phyloP scores from a whole-genome alignment of 2,888 invertebrate genomes.

The Synergus itoensis region DNA sequence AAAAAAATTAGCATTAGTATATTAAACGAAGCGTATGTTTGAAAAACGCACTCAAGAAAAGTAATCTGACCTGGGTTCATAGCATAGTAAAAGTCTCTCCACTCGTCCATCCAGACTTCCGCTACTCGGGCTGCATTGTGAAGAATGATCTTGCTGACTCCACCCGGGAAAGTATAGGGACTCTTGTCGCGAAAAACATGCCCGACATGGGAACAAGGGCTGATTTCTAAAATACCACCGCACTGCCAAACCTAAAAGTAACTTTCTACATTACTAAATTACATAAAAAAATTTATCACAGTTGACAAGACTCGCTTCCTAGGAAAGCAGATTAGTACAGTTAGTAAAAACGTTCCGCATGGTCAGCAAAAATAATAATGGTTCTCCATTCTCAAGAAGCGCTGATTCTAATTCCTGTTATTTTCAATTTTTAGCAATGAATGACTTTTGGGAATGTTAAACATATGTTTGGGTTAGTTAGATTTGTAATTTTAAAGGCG shows the following conservation, averaged over 20 bases:
- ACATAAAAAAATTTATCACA: background rate
- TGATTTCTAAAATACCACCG: constrained; percentile 96
- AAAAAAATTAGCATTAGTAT: constrained; percentile 43
- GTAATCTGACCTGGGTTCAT: constrained; percentile 96
- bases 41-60: constrained; percentile 48
- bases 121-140: constrained; percentile 99
- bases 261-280: constrained; percentile 57
- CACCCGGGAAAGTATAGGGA: constrained; percentile 99
- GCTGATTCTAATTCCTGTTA: background rate
- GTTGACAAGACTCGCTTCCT: constrained; percentile 17
- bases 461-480: background rate
- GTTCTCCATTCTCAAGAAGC: background rate
- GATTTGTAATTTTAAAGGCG: background rate
- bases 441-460: background rate
- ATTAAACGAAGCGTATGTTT: constrained; percentile 23
- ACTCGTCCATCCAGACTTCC: constrained; percentile 99
- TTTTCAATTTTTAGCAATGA: background rate
- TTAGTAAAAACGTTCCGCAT: background rate
- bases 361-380: background rate
- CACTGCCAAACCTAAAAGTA: constrained; percentile 95
- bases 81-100: constrained; percentile 99
- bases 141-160: constrained; percentile 96
- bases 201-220: constrained; percentile 97
- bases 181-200: constrained; percentile 99
- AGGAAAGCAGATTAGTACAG: constrained; percentile 4